These are phyloP conservation scores for Lasioglossum pauxillum DNA, from an alignment of 2,888 invertebrate species.

Conservation along the genomic window DNA sequence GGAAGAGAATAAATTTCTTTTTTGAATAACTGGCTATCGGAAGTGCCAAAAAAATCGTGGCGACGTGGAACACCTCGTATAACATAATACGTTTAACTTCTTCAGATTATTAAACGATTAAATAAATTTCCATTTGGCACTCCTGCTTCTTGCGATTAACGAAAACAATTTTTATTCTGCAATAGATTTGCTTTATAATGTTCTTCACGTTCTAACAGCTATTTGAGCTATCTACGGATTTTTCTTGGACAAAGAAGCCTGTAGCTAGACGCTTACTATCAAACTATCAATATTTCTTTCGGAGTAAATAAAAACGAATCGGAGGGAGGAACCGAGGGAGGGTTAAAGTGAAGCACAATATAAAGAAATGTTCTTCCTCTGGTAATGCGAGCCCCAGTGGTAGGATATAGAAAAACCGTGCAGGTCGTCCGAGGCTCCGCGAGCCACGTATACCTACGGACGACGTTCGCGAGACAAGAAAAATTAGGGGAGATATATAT, in stretches of 20 bases:
- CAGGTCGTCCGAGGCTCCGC: background rate
- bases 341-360: conserved; percentile 1
- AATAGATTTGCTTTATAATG: background rate
- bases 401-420: conserved; percentile 13
- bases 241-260: background rate
- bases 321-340: background rate
- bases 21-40: too few relatives aligned
- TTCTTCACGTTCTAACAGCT: background rate
- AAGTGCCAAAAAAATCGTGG: too few relatives aligned
- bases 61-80: too few relatives aligned
- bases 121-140: background rate
- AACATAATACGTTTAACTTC: too few relatives aligned
- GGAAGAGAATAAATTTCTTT: too few relatives aligned
- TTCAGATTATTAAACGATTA: too few relatives aligned
- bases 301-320: background rate
- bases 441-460: background rate
- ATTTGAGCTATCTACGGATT: background rate
- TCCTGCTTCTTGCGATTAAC: too few relatives aligned
- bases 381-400: background rate
- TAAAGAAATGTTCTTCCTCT: conserved; percentile 12
- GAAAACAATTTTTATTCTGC: background rate
- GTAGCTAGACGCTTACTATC: background rate
- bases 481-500: conserved; percentile 47
- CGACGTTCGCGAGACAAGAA: background rate
- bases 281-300: background rate